Percentiles rank a stretch among this genome's conserved stretches.
Evolutionary conservation across 2,888 invertebrate species (phyloP).

Genomic region (Acleris emargana): DNA sequence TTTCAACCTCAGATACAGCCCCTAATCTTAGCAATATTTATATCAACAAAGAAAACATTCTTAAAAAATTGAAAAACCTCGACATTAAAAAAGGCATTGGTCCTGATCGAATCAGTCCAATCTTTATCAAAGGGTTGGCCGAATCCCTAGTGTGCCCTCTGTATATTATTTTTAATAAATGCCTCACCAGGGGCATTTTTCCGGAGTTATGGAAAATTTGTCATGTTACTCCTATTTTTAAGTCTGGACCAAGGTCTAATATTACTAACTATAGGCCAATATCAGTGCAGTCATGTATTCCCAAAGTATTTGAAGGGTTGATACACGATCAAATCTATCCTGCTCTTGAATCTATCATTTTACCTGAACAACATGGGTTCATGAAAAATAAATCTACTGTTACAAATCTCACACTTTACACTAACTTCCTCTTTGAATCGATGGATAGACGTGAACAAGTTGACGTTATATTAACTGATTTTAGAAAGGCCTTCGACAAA

Average conservation of each 20-base stretch:
- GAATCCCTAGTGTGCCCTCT: not conserved
- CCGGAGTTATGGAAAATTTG: not conserved
- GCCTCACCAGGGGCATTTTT: not conserved
- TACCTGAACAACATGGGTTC: constrained; percentile 12
- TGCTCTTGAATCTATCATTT: not conserved
- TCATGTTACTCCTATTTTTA: not conserved
- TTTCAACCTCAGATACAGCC: not conserved
- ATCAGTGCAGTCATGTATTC: constrained; percentile 7
- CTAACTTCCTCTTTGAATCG: not conserved
- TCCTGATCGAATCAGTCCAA: not conserved
- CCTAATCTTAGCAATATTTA: not conserved
- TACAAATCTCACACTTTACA: constrained; percentile 3
- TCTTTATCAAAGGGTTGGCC: not conserved
- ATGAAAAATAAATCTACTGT: constrained; percentile 3
- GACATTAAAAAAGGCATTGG: not conserved
- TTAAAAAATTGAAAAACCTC: not conserved
- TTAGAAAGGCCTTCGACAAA: constrained; percentile 11
- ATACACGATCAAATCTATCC: constrained; percentile 6
- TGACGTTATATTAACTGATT: not conserved
- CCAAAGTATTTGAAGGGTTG: constrained; percentile 6
- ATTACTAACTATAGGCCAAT: constrained; percentile 5
- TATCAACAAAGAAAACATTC: not conserved
- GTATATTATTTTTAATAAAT: constrained; percentile 6
- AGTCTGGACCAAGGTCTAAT: constrained; percentile 1
- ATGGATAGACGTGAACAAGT: not conserved